Evolutionary conservation across 2,797 vertebrate species (phyloP).

Genomic region (Pteropus rufus): DNA sequence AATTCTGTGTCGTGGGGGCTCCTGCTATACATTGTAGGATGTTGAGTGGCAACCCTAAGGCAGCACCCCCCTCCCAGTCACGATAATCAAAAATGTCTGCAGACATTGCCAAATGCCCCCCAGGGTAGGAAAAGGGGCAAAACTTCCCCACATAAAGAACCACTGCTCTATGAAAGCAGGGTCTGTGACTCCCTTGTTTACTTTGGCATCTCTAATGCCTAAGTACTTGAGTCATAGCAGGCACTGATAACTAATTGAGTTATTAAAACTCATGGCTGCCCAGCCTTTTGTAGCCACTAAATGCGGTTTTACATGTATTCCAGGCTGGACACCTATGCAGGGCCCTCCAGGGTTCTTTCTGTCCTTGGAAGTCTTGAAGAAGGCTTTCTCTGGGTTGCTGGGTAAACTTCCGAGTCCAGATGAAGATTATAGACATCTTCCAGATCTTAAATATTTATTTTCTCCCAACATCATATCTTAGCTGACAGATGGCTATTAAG

Average conservation of each 20-base stretch:
- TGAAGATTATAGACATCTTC: not conserved
- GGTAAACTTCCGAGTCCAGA: not conserved
- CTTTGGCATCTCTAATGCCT: not conserved
- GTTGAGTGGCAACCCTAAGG: not conserved
- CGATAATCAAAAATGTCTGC: not conserved
- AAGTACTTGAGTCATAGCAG: not conserved
- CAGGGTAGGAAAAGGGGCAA: not conserved
- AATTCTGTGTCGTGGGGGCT: not conserved
- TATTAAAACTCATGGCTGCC: not conserved
- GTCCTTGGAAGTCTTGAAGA: not conserved
- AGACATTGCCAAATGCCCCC: not conserved
- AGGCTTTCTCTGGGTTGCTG: not conserved
- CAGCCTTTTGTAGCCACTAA: not conserved
- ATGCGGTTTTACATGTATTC: not conserved
- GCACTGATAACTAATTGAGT: not conserved
- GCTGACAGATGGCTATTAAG: not conserved
- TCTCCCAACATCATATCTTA: not conserved
- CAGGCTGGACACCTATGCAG: accelerated
- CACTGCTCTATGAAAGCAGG: not conserved
- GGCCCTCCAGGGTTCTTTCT: not conserved
- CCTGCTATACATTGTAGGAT: not conserved
- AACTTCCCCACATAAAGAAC: not conserved
- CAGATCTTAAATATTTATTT: not conserved
- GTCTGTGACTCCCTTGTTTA: not conserved
- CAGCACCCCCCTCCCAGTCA: not conserved